Evolutionary conservation across 2,797 vertebrate species (phyloP), one percentile per base, ranked within the genome.

Genomic region (Pangasius macronema): DNA sequence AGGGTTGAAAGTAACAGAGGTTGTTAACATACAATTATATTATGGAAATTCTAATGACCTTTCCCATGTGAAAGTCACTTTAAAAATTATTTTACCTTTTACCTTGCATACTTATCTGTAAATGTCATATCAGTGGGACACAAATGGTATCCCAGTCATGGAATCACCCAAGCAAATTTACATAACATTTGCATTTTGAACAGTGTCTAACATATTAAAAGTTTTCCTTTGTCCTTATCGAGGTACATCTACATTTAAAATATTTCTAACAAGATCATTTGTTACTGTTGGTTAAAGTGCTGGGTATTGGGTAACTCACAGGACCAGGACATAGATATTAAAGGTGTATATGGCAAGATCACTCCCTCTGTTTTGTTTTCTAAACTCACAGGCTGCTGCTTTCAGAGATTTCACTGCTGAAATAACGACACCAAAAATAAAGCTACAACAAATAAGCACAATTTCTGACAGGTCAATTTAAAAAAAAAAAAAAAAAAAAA

Each of bases 221-320:
- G 10, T 27, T 75, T 27, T 75, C n/a, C 70, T 75, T n/a, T 75
- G 72, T 14, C 20, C 10, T 22, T 73, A 42, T 24, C 72, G n/a
- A 49, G 11, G 51, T 2, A 2, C 42, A 46, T 46, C 51, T n/a
- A 22, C 18, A 42, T 11, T 72, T 42, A 11, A 22, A 24, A 42
- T 39, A 70, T 70, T 39, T 70, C 18, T 70, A 70, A 46, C 46
- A 76, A 51, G 73, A 76, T 76, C 42, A 51, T 70, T 42, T 70
- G 11, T 22, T 39, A 39, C 33, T 70, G 24, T 42, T 10, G 33
- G 16, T 51, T 76, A 18, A 18, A 76, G n/a, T 51, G 72, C 13
- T 16, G 5, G 5, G 39, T 42, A 73, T 27, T 6, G 24, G 27
- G 2, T 51, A 18, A 51, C 73, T 76, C 72, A 30, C 27, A 39